Conservation (phyloP, 2,888 invertebrate species). For the Luffia ferchaultella region DNA sequence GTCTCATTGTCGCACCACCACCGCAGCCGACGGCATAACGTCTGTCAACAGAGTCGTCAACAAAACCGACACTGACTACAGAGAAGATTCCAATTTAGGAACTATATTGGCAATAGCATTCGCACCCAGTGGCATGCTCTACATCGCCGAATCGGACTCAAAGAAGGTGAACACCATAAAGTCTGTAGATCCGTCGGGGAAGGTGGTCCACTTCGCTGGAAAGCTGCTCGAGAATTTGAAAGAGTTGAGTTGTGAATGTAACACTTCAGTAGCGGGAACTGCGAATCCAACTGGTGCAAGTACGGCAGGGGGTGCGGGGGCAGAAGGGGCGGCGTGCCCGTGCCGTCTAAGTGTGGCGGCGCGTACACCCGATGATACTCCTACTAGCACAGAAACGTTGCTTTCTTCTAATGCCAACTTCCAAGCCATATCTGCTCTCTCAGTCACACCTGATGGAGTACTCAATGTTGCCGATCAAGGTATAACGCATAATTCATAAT, state of each 20-base stretch:
- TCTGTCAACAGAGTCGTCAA: constrained; percentile 40
- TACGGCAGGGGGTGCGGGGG: constrained; percentile 8
- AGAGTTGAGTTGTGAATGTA: constrained; percentile 67
- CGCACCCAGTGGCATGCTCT: constrained; percentile 90
- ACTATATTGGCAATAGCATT: constrained; percentile 91
- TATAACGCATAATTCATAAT: constrained; percentile 32
- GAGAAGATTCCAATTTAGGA: constrained; percentile 77
- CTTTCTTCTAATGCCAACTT: constrained; percentile 91
- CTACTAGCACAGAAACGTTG: constrained; percentile 83
- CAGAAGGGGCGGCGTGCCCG: constrained; percentile 53
- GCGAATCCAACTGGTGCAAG: constrained; percentile 25
- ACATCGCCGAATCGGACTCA: constrained; percentile 93
- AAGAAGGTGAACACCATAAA: constrained; percentile 83
- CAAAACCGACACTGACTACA: constrained; percentile 59
- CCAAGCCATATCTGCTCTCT: constrained; percentile 86
- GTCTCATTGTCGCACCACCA: constrained; percentile 81
- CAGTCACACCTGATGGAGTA: constrained; percentile 95
- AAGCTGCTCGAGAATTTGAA: constrained; percentile 72
- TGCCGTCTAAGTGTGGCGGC: constrained; percentile 60
- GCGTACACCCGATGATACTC: constrained; percentile 69
- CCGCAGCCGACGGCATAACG: constrained; percentile 39
- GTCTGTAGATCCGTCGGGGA: constrained; percentile 88
- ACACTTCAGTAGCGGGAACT: constrained; percentile 64
- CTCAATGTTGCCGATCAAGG: constrained; percentile 96
- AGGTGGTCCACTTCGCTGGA: constrained; percentile 93